These are phyloP conservation scores for Otus sunia DNA, from an alignment of 2,113 vertebrate species.

Conservation along the genomic window DNA sequence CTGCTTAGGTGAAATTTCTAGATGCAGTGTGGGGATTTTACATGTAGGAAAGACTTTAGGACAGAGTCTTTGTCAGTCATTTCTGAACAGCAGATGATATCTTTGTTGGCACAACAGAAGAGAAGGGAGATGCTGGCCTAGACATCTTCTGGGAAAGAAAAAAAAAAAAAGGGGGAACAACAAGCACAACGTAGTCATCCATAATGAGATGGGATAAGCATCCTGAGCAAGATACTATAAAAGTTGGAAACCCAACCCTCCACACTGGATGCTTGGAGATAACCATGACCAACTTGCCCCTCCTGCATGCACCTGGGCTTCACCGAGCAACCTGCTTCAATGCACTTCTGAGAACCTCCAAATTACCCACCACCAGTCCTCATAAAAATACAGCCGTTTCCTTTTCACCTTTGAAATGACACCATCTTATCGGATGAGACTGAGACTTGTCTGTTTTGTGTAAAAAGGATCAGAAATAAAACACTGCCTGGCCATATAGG, in stretches of 20 bases:
- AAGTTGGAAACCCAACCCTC: neutral
- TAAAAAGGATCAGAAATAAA: neutral
- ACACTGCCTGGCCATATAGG: neutral
- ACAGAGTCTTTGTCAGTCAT: accelerated
- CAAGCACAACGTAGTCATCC: accelerated
- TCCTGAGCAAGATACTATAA: neutral
- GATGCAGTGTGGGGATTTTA: neutral
- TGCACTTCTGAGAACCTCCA: neutral
- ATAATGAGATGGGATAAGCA: neutral
- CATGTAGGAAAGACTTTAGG: neutral
- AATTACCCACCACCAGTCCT: neutral
- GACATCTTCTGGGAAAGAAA: neutral
- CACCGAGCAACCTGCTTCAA: accelerated
- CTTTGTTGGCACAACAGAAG: neutral
- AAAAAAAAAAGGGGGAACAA: accelerated
- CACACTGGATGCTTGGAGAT: neutral
- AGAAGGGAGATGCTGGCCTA: neutral
- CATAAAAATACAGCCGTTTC: neutral
- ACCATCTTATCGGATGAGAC: accelerated
- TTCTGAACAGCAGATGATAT: neutral
- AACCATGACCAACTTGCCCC: neutral
- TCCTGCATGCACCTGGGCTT: accelerated
- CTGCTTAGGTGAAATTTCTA: neutral
- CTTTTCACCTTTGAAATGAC: neutral
- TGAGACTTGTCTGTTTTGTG: neutral